phyloP scores from a whole-genome alignment of 2,113 vertebrate species.

The Urocolius indicus region DNA sequence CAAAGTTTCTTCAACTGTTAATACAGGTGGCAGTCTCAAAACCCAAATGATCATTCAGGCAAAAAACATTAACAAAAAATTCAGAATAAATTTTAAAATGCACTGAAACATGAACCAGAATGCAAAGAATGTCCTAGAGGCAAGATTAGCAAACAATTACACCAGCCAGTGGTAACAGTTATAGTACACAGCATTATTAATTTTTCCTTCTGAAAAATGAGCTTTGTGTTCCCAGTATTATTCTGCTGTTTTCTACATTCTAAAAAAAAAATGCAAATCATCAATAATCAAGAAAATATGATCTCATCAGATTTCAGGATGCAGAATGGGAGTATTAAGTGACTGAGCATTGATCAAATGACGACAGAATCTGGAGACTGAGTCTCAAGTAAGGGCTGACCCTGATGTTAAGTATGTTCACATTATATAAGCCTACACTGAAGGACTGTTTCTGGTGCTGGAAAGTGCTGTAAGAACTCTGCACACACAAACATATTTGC shows the following conservation, averaged over 20 bases:
- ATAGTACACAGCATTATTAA: neutral
- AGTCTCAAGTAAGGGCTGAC: conserved; percentile 18
- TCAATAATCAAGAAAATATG: conserved; percentile 23
- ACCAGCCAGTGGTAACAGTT: neutral
- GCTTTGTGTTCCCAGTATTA: neutral
- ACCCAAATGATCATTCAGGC: neutral
- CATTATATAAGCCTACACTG: conserved; percentile 36
- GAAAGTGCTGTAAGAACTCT: conserved; percentile 5
- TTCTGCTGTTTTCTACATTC: neutral
- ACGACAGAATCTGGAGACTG: conserved; percentile 37
- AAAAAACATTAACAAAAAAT: neutral
- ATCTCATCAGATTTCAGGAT: conserved; percentile 37
- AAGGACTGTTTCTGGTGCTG: conserved; percentile 25
- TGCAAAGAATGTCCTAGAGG: conserved; percentile 10
- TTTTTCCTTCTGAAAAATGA: conserved; percentile 18
- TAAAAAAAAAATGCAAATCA: conserved; percentile 35
- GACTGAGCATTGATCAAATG: conserved; percentile 39
- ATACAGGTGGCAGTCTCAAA: neutral
- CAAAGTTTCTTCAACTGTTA: neutral
- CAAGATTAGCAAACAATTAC: conserved; percentile 3
- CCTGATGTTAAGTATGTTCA: conserved; percentile 36
- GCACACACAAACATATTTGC: neutral
- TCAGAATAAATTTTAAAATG: neutral
- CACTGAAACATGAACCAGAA: neutral
- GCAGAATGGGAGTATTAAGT: conserved; percentile 41